These are phyloP conservation scores for Pseudolycoriella hygida DNA, from an alignment of 2,888 invertebrate genomes.

Conservation along the genomic window DNA sequence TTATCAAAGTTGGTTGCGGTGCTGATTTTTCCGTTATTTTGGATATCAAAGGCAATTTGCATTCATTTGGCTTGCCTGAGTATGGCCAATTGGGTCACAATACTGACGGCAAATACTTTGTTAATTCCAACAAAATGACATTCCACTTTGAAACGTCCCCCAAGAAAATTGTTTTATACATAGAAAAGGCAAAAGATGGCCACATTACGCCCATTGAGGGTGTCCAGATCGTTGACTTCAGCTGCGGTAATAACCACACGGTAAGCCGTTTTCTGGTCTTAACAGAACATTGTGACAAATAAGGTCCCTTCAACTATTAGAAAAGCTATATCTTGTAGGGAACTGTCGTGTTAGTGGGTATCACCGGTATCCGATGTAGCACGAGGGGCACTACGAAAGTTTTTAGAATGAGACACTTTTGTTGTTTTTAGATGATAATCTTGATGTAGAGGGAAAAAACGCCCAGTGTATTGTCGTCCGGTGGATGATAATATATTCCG, in stretches of 20 bases:
- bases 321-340: too few species aligned
- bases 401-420: too few species aligned
- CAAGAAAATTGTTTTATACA: constrained; percentile 66
- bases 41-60: constrained; percentile 73
- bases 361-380: too few species aligned
- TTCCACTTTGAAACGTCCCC: constrained; percentile 75
- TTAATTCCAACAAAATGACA: constrained; percentile 72
- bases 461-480: too few species aligned
- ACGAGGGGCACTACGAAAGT: too few species aligned
- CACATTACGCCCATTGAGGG: constrained; percentile 68
- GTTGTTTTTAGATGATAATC: too few species aligned
- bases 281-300: too few species aligned
- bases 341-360: too few species aligned
- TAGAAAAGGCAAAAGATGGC: constrained; percentile 75
- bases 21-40: constrained; percentile 85
- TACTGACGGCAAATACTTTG: constrained; percentile 87
- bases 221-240: constrained; percentile 75
- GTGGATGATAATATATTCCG: too few species aligned
- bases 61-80: constrained; percentile 85
- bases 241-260: constrained; percentile 82
- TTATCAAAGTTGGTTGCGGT: constrained; percentile 77
- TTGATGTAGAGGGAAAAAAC: too few species aligned
- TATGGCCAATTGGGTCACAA: constrained; percentile 87
- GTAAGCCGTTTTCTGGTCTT: constrained; percentile 30
- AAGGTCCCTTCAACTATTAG: too few species aligned